phyloP scores from a whole-genome alignment of 1,140 invertebrate species.

The Zeugodacus cucurbitae region DNA sequence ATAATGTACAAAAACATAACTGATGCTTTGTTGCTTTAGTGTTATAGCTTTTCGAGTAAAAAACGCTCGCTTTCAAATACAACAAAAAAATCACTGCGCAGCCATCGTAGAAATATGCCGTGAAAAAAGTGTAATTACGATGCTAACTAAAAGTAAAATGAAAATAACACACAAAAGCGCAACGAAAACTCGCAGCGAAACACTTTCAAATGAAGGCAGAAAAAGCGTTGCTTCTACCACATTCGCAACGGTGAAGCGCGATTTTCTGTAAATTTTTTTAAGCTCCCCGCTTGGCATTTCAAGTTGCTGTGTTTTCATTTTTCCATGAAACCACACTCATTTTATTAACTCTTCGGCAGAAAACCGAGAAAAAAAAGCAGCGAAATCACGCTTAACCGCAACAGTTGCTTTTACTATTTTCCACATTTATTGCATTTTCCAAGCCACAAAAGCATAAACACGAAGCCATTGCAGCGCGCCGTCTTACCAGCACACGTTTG shows the following conservation, averaged over 20 bases:
- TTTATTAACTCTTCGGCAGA: background rate
- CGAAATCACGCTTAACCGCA: background rate
- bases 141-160: constrained; percentile 18
- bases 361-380: too few relatives aligned
- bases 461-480: background rate
- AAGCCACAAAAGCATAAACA: background rate
- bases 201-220: background rate
- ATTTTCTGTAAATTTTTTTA: background rate
- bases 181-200: constrained; percentile 15
- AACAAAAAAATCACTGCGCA: background rate
- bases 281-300: background rate
- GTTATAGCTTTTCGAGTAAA: background rate
- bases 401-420: background rate
- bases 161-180: background rate
- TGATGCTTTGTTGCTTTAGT: background rate
- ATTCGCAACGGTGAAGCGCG: background rate
- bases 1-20: background rate
- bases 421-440: background rate
- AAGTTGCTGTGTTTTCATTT: background rate
- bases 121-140: background rate
- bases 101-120: background rate
- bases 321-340: background rate
- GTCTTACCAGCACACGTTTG: background rate
- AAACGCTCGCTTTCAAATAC: background rate
- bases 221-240: background rate